Conservation (phyloP, 2,888 invertebrate genomes). For the Plebejus anna region DNA sequence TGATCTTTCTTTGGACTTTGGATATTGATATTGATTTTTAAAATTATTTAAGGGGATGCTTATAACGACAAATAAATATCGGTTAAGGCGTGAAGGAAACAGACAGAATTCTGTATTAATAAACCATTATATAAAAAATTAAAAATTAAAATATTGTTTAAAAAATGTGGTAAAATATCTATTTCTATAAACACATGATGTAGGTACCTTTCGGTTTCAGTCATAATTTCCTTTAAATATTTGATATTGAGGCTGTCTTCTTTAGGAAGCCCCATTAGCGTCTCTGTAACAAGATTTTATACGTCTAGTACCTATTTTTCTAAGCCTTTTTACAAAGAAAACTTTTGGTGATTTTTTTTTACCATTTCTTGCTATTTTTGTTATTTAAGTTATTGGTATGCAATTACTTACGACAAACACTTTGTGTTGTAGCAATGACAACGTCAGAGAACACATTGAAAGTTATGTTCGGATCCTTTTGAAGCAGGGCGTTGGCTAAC, state of each 20-base stretch:
- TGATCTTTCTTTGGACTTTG: no score
- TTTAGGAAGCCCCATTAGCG: slow-evolving; percentile 62
- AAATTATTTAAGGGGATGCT: no score
- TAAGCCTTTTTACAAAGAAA: neutral
- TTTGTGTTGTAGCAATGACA: neutral
- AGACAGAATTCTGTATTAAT: no score
- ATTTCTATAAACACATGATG: neutral
- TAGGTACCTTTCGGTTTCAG: slow-evolving; percentile 49
- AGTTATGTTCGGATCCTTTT: neutral
- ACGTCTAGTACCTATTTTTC: no score
- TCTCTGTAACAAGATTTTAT: slow-evolving; percentile 51
- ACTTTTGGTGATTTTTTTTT: neutral
- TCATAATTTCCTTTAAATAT: slow-evolving; percentile 51
- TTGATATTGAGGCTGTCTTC: slow-evolving; percentile 50
- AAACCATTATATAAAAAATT: no score
- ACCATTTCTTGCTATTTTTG: no score
- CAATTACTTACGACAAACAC: slow-evolving; percentile 1
- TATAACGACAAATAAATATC: no score
- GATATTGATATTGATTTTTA: no score
- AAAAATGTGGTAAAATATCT: no score
- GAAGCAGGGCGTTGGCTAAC: slow-evolving; percentile 34
- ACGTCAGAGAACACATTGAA: neutral
- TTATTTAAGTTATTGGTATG: neutral
- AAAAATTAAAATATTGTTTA: neutral
- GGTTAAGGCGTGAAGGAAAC: no score